Evolutionary conservation across 2,888 invertebrate genomes (phyloP), one percentile per base, ranked within the genome.

Genomic region (Platerodrilus igneus): DNA sequence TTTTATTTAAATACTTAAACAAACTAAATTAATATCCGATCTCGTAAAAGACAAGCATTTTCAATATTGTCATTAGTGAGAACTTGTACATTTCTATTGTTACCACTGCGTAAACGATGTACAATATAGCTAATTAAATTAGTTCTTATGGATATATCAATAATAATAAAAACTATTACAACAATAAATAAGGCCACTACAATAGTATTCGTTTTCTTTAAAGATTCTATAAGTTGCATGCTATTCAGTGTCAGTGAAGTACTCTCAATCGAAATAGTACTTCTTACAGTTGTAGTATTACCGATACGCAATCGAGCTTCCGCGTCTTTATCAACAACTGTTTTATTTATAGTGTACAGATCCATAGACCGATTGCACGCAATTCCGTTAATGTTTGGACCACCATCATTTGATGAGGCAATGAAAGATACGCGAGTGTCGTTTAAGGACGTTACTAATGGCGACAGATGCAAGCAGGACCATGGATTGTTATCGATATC

Each of bases 401-500:
- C 29, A n/a, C 14, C 33, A 2, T 17, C 18, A 17, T 23, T 28
- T 13, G 32, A 6, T 2, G 41, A 34, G 2, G 10, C 7, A 7
- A 19, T 20, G 7, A 47, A 29, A 10, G 7, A 31, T n/a, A 58
- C 39, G 14, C 31, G 41, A 2, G 45, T 29, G 34, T 53, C 49
- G 3, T 32, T 37, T 8, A 59, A 37, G 5, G 36, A 16, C 13
- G 44, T 42, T 3, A 54, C 19, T 8, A 61, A 51, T 5, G 39
- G 13, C 4, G 32, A 11, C 32, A 63, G 46, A 33, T 52, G 52
- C 4, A 32, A 33, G 37, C 63, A 63, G 5, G 33, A 37, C 55
- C 56, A 62, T 11, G 45, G 39, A 41, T 62, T 62, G 7, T 50
- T 16, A 17, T 50, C 48, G 2, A 62, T 32, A 36, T 58, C 58